Conservation (phyloP, 2,888 invertebrate genomes). For the Unio delphinus region DNA sequence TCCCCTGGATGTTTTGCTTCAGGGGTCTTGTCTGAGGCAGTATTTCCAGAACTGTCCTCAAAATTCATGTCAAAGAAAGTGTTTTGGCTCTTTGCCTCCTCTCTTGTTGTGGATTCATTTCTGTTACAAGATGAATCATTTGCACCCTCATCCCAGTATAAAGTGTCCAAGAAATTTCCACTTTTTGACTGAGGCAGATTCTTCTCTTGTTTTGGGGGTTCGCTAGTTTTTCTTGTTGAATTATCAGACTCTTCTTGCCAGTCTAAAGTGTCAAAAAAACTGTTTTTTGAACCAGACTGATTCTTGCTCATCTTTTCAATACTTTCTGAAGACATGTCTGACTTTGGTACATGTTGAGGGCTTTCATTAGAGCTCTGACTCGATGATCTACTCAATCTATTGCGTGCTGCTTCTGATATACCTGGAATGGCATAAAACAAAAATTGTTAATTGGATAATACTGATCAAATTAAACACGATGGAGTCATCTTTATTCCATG, state of each 20-base stretch:
- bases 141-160: constrained; percentile 32
- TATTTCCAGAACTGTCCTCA: neutral
- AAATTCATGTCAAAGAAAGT: constrained; percentile 13
- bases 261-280: constrained; percentile 56
- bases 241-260: constrained; percentile 39
- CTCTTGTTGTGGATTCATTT: constrained; percentile 8
- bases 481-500: too few species aligned
- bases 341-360: constrained; percentile 39
- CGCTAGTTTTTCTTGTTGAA: constrained; percentile 1
- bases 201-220: constrained; percentile 9
- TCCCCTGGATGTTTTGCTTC: constrained; percentile 26
- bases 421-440: constrained; percentile 30
- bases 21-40: constrained; percentile 1
- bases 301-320: constrained; percentile 3
- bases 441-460: too few species aligned
- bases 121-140: neutral
- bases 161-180: constrained; percentile 34
- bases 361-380: constrained; percentile 53
- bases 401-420: constrained; percentile 57
- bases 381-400: constrained; percentile 48
- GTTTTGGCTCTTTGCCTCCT: constrained; percentile 5
- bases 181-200: neutral
- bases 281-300: constrained; percentile 16
- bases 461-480: too few species aligned
- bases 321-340: constrained; percentile 12